Evolutionary conservation across 2,797 vertebrate genomes (phyloP), one percentile per base, ranked within the genome.

Genomic region (Halcyon badia): DNA sequence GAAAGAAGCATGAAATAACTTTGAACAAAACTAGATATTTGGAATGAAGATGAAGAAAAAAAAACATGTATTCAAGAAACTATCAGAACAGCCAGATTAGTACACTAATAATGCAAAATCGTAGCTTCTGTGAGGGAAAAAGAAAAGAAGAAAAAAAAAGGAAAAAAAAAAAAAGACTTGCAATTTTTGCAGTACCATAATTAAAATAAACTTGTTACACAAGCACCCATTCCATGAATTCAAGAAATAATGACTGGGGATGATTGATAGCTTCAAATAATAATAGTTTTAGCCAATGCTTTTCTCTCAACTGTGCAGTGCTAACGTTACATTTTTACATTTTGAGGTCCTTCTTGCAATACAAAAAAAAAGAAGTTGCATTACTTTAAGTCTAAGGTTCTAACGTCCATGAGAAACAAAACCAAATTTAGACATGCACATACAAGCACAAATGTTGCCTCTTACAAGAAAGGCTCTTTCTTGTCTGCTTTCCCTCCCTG

Each of bases 31-130:
- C 2, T 19, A 84, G 19, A 37, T 51, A 72, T 70, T 64, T 77
- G 39, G 17, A 95, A 87, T 19, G 28, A 94, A 94, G 90, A 87
- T 44, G 26, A 69, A 69, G 69, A 83, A 86, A 83, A 88, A 80
- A 83, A 12, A 0, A 1, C 9, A 41, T 30, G 6, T 14, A 39
- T 65, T 82, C 21, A 64, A 76, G 44, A 81, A 86, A 56, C 4
- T 44, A 18, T 20, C 46, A 44, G 10, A 91, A 66, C 4, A 82
- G 16, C 19, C 42, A 79, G 7, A 92, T 81, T 57, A 84, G 16
- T 37, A 60, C 15, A 77, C 0, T 49, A 57, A 65, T 6, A 82
- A 70, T 11, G 21, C n/a, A 84, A 82, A 92, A 84, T 69, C 25
- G 78, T 58, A 76, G 21, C 52, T 90, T 88, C 35, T 62, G 20